phyloP scores from a whole-genome alignment of 2,888 invertebrate species.

The Calliopum simillimum region DNA sequence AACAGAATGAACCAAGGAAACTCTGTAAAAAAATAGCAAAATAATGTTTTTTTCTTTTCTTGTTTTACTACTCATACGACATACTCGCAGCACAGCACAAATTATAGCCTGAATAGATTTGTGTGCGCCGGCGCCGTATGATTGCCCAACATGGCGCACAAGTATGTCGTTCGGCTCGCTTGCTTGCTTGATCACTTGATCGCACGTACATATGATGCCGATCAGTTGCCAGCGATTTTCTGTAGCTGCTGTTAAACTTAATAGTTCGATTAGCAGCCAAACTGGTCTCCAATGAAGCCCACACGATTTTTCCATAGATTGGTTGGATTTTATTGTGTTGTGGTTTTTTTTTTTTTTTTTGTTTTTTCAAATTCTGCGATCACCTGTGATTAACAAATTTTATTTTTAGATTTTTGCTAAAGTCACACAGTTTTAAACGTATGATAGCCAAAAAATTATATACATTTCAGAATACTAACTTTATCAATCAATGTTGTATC shows the following conservation, averaged over 20 bases:
- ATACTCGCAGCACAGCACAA: conserved; percentile 11
- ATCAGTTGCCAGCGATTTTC: background rate
- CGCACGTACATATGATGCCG: background rate
- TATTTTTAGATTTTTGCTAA: too few species aligned
- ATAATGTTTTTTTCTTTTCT: too few species aligned
- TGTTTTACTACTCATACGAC: background rate
- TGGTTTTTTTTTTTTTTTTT: background rate
- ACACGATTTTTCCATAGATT: conserved; percentile 5
- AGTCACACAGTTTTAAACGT: too few species aligned
- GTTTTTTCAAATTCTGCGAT: background rate
- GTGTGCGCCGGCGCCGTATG: conserved; percentile 38
- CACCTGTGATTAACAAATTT: background rate
- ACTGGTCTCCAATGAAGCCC: conserved; percentile 29
- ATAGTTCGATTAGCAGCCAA: conserved; percentile 32
- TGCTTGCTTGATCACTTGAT: background rate
- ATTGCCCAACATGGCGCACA: conserved; percentile 39
- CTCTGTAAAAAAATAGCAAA: background rate
- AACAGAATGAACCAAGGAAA: background rate
- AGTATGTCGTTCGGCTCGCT: conserved; percentile 29
- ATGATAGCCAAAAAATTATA: too few species aligned
- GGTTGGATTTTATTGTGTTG: background rate
- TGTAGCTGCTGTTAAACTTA: conserved; percentile 28
- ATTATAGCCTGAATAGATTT: conserved; percentile 35
- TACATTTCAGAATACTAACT: too few species aligned
- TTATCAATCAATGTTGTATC: too few species aligned